Percentiles rank a stretch among this genome's conserved stretches.
These are phyloP conservation scores for Heliopora coerulea DNA, from an alignment of 92 coral and sea anemone species.

Conservation along the genomic window DNA sequence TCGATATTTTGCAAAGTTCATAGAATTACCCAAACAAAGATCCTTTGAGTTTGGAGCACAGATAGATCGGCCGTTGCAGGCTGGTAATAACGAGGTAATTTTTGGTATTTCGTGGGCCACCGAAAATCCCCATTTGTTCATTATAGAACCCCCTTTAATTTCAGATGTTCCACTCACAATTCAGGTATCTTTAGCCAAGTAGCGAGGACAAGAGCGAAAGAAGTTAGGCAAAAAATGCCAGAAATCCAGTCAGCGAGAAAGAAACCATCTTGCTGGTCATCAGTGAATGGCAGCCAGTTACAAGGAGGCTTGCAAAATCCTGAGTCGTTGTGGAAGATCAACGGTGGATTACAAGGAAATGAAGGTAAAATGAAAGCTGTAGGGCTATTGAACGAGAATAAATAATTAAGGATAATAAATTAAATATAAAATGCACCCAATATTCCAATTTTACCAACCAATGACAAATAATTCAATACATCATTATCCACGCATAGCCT, in stretches of 20 bases:
- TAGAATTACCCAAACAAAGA: no score
- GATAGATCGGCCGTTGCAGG: no score
- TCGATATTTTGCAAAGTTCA: no score
- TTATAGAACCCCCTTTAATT: no score
- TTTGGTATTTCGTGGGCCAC: no score
- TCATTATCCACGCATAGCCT: no score
- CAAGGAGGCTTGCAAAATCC: conserved; percentile 41
- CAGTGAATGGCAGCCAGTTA: conserved; percentile 26
- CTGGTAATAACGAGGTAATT: no score
- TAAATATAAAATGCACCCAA: not conserved
- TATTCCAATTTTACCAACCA: no score
- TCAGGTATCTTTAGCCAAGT: conserved; percentile 81
- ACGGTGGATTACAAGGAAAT: conserved; percentile 30
- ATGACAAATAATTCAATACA: no score
- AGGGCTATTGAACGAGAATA: not conserved
- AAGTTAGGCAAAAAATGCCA: conserved; percentile 7
- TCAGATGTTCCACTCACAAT: conserved; percentile 59
- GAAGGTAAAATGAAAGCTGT: no score
- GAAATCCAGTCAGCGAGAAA: conserved; percentile 25
- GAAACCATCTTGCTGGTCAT: conserved; percentile 17
- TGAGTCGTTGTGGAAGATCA: conserved; percentile 21
- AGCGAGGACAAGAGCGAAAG: conserved; percentile 55
- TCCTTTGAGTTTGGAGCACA: no score
- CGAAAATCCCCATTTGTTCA: no score
- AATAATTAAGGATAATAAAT: not conserved